Conservation (phyloP, 1,140 invertebrate species). For the Drosophila varians region DNA sequence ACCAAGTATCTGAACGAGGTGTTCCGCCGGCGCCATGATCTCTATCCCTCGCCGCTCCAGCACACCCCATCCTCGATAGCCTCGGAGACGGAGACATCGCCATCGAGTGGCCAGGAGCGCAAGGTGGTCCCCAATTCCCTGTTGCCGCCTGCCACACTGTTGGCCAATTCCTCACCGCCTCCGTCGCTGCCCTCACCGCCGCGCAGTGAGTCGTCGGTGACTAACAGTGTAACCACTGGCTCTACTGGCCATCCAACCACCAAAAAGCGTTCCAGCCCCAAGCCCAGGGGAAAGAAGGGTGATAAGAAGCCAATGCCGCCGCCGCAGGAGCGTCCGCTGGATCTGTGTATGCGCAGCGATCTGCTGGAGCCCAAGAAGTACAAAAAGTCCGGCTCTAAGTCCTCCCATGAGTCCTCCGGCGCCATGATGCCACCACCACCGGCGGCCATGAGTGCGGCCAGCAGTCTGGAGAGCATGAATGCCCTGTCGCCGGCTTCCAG, state of each 20-base stretch:
- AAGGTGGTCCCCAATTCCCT: slow-evolving; percentile 33
- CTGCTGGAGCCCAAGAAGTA: slow-evolving; percentile 63
- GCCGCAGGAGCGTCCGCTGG: slow-evolving; percentile 92
- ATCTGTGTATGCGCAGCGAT: slow-evolving; percentile 88
- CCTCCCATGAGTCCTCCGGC: slow-evolving; percentile 77
- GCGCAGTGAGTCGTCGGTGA: slow-evolving; percentile 73
- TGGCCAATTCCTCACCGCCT: slow-evolving; percentile 65
- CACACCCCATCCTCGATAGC: slow-evolving; percentile 78
- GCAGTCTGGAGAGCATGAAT: slow-evolving; percentile 72
- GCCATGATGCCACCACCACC: slow-evolving; percentile 84
- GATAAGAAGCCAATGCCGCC: slow-evolving; percentile 82
- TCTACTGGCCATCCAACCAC: slow-evolving; percentile 2
- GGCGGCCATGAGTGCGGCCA: slow-evolving; percentile 61
- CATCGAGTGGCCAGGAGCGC: slow-evolving; percentile 34
- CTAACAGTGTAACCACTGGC: slow-evolving; percentile 13
- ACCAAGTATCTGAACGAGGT: slow-evolving; percentile 90
- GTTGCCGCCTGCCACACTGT: slow-evolving; percentile 36
- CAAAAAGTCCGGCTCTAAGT: slow-evolving; percentile 75
- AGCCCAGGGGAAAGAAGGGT: slow-evolving; percentile 53
- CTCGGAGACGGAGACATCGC: slow-evolving; percentile 74
- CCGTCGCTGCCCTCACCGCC: slow-evolving; percentile 77
- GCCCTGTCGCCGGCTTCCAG: slow-evolving; percentile 71
- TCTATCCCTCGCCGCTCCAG: slow-evolving; percentile 86
- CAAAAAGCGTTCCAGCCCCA: slow-evolving; percentile 46
- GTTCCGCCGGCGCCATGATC: slow-evolving; percentile 88